These are phyloP conservation scores for Lycophotia porphyrea DNA, from an alignment of 2,888 invertebrate genomes.

Conservation along the genomic window DNA sequence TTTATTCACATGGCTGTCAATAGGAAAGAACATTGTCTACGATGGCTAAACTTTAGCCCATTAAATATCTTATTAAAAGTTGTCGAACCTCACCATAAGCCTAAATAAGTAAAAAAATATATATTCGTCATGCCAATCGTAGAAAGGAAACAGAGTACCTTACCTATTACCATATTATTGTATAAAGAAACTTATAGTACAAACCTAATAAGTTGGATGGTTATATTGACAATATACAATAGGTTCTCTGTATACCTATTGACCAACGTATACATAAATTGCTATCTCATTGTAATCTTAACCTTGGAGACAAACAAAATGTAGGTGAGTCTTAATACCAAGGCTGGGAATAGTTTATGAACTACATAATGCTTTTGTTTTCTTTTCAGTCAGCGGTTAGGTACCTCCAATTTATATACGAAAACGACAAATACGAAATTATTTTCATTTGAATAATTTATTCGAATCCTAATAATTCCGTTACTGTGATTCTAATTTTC, in stretches of 20 bases:
- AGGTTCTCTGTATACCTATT: neutral
- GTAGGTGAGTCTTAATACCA: slow-evolving; percentile 18
- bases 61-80: neutral
- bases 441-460: slow-evolving; percentile 17
- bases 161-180: no score
- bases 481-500: neutral
- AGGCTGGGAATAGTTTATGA: slow-evolving; percentile 36
- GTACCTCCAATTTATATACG: neutral
- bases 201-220: neutral
- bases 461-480: neutral
- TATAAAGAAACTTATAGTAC: neutral
- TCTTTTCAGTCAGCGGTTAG: neutral
- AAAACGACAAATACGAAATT: neutral
- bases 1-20: no score
- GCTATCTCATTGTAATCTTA: slow-evolving; percentile 32
- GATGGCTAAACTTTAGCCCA: neutral
- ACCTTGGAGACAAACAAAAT: slow-evolving; percentile 33
- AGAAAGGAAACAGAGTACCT: neutral
- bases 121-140: neutral
- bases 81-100: neutral
- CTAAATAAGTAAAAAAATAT: neutral
- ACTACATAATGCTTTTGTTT: slow-evolving; percentile 39
- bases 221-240: neutral
- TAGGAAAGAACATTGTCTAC: no score
- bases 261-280: slow-evolving; percentile 14